These are phyloP conservation scores for Eristalis pertinax DNA, from an alignment of 2,888 invertebrate genomes.

Conservation along the genomic window DNA sequence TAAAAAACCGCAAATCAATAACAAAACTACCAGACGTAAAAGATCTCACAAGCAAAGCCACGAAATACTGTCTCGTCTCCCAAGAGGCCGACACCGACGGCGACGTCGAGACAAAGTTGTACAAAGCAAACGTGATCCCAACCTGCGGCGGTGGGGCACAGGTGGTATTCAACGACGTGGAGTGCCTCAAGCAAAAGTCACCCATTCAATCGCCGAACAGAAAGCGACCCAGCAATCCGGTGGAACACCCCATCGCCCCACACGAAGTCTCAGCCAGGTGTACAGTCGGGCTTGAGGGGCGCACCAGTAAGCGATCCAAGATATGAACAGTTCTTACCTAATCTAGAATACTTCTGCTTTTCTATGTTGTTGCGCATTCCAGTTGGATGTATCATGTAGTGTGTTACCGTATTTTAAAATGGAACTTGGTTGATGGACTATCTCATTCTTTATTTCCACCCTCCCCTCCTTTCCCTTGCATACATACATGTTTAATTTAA, in stretches of 20 bases:
- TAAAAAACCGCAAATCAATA: constrained; percentile 91
- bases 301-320: constrained; percentile 80
- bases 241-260: constrained; percentile 73
- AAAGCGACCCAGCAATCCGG: constrained; percentile 79
- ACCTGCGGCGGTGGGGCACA: constrained; percentile 98
- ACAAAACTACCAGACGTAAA: constrained; percentile 91
- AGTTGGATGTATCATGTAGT: constrained; percentile 42
- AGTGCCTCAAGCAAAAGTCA: constrained; percentile 91
- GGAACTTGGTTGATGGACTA: constrained; percentile 56
- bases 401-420: constrained; percentile 57
- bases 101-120: constrained; percentile 94
- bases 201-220: constrained; percentile 84
- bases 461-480: neutral
- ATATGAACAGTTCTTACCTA: constrained; percentile 73
- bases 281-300: constrained; percentile 81
- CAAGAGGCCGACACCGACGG: constrained; percentile 96
- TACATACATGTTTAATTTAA: constrained; percentile 62
- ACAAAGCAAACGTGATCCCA: constrained; percentile 96
- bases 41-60: constrained; percentile 88
- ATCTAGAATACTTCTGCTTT: constrained; percentile 43
- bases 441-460: constrained; percentile 20
- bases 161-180: constrained; percentile 97
- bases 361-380: constrained; percentile 30
- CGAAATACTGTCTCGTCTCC: constrained; percentile 95
- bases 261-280: constrained; percentile 80